A percentile compares a stretch with the other conserved stretches of the same genome.
Conservation (phyloP, 2,113 vertebrate species). For the Tupaia chinensis region DNA sequence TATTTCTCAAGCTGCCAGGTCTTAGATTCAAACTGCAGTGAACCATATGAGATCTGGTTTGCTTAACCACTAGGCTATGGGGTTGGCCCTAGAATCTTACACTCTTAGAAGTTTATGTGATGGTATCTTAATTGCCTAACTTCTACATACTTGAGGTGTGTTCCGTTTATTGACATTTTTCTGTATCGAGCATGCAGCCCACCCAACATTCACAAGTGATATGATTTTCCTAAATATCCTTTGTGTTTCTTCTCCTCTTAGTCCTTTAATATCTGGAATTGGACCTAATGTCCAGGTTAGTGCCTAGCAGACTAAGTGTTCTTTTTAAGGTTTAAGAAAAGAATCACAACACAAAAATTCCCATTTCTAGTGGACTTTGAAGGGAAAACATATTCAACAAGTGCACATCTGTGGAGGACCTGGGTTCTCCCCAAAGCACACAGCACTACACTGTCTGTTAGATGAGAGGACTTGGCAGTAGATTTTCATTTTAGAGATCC, state of each 20-base stretch:
- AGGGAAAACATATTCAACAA: background rate
- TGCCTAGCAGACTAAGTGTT: background rate
- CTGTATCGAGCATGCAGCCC: background rate
- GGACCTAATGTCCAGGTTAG: background rate
- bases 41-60: no score
- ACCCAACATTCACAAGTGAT: background rate
- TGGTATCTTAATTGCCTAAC: background rate
- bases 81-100: background rate
- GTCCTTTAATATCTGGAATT: background rate
- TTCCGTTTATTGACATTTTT: background rate
- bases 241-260: background rate
- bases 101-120: background rate
- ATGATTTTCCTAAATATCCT: background rate
- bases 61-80: no score
- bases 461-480: background rate
- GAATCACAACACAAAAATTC: background rate
- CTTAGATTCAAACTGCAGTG: no score
- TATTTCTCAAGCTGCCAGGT: no score
- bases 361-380: background rate
- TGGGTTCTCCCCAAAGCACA: background rate
- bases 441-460: background rate
- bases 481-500: conserved; percentile 15
- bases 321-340: background rate
- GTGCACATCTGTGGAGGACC: background rate
- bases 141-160: background rate